Percentiles rank a stretch among this genome's conserved stretches.
These are phyloP conservation scores for Scolopax bukidnonensis DNA, from an alignment of 2,797 vertebrate species.

Conservation along the genomic window DNA sequence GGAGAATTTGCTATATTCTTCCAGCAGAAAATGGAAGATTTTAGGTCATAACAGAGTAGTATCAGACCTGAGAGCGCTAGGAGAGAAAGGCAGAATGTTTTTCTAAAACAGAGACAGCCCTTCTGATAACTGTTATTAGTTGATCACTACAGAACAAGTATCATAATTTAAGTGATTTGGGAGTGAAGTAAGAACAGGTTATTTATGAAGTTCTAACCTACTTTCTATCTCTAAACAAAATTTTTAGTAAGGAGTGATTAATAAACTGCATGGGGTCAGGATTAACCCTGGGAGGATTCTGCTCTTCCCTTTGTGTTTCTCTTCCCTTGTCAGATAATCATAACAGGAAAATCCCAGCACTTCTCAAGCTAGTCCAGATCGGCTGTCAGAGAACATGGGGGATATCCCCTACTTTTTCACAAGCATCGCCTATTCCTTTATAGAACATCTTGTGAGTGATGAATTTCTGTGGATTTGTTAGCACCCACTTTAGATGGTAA, in stretches of 20 bases:
- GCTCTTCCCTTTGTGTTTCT: neutral
- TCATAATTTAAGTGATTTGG: neutral
- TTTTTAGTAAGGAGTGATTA: neutral
- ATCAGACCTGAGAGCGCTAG: neutral
- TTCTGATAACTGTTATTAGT: neutral
- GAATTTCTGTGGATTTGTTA: neutral
- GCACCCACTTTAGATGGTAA: rapidly evolving
- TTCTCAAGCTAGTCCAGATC: neutral
- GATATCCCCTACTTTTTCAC: neutral
- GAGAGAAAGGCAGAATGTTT: neutral
- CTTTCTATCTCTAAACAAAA: neutral
- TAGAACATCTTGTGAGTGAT: neutral
- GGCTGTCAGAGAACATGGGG: neutral
- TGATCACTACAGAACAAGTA: neutral
- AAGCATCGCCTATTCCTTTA: rapidly evolving
- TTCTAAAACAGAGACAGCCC: neutral
- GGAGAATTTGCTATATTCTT: conserved; percentile 6
- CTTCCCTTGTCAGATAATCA: neutral
- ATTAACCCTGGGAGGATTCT: neutral
- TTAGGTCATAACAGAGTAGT: neutral
- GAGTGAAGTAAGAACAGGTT: neutral
- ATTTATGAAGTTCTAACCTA: neutral
- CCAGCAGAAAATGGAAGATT: conserved; percentile 21
- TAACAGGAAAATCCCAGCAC: neutral
- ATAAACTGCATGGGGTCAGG: neutral